phyloP scores from a whole-genome alignment of 2,888 invertebrate species.

The Eupeodes luniger region DNA sequence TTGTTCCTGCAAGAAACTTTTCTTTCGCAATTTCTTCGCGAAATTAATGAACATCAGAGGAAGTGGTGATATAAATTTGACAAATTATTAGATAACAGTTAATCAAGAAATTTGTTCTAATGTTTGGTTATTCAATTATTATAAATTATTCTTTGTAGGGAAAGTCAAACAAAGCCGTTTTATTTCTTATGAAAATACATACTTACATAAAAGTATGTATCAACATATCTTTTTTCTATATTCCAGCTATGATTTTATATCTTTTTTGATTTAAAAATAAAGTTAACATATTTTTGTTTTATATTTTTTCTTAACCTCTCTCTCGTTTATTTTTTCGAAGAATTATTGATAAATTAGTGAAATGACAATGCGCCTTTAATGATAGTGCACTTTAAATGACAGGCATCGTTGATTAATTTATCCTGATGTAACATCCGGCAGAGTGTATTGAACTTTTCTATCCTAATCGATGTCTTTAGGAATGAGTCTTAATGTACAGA shows the following conservation, averaged over 20 bases:
- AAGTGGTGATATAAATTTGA: no score
- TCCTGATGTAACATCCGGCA: constrained; percentile 70
- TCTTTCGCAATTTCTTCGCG: no score
- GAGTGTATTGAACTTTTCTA: constrained; percentile 71
- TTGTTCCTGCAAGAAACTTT: no score
- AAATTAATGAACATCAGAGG: no score
- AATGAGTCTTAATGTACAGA: constrained; percentile 31
- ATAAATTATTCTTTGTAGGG: no score
- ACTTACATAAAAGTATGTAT: no score
- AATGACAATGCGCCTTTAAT: constrained; percentile 70
- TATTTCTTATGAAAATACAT: no score
- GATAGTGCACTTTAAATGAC: constrained; percentile 74
- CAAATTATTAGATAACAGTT: no score
- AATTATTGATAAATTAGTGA: constrained; percentile 70
- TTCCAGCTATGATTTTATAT: not conserved
- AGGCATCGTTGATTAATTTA: constrained; percentile 74
- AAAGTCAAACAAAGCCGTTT: no score
- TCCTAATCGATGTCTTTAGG: constrained; percentile 69
- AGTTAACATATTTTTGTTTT: not conserved
- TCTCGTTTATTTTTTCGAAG: constrained; percentile 1
- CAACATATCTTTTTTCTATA: no score
- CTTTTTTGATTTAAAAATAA: not conserved
- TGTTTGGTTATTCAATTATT: no score
- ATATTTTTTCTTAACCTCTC: not conserved
- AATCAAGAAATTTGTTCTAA: no score